These are phyloP conservation scores for Chaenodraco wilsoni DNA, from an alignment of 2,797 vertebrate species.

Conservation along the genomic window DNA sequence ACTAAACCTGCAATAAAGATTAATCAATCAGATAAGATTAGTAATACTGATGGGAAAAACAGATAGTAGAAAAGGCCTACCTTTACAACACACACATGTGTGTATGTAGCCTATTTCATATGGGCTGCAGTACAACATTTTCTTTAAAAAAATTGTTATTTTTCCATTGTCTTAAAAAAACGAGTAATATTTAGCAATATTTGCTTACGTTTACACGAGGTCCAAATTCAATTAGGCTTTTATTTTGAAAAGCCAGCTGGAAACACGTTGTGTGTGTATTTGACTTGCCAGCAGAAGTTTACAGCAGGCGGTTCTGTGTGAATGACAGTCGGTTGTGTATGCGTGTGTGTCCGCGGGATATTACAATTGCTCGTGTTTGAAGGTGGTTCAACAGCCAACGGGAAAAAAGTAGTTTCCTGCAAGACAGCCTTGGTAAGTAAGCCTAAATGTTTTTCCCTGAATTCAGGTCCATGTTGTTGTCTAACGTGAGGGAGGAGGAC, in stretches of 20 bases:
- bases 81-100: slow-evolving; percentile 8
- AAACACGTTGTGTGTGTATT: fast-evolving
- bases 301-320: slow-evolving; percentile 19
- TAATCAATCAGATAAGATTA: neutral
- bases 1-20: too few species aligned
- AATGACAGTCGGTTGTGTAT: slow-evolving; percentile 30
- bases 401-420: neutral
- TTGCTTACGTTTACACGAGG: too few species aligned
- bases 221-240: neutral
- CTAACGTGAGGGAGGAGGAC: neutral
- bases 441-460: neutral
- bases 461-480: neutral
- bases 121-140: too few species aligned
- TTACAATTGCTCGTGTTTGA: neutral
- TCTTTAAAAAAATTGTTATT: too few species aligned
- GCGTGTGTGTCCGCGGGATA: slow-evolving; percentile 12
- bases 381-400: neutral
- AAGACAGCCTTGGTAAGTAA: slow-evolving; percentile 43
- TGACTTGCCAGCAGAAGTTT: slow-evolving; percentile 33
- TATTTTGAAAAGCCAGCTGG: slow-evolving; percentile 33
- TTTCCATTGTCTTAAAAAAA: neutral
- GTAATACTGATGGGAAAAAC: neutral
- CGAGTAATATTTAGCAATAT: neutral
- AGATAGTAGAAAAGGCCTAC: neutral
- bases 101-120: neutral